phyloP scores from a whole-genome alignment of 1,140 invertebrate genomes.

The Scaptomyza montana region DNA sequence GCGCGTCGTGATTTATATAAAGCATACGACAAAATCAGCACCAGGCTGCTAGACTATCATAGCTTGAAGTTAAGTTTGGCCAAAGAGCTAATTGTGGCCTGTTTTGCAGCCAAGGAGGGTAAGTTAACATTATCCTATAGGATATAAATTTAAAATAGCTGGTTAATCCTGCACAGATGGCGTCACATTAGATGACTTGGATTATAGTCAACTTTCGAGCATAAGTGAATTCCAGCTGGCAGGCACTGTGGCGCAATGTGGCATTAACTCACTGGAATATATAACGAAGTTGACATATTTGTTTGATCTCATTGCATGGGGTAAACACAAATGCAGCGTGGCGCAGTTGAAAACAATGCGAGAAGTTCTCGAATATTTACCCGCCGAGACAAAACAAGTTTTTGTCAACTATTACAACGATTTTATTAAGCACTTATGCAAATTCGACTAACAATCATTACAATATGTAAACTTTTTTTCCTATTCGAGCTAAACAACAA shows the following conservation, averaged over 20 bases:
- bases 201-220: slow-evolving; percentile 40
- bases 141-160: not conserved
- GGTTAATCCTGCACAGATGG: slow-evolving; percentile 39
- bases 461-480: slow-evolving; percentile 49
- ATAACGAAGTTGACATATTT: slow-evolving; percentile 50
- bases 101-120: slow-evolving; percentile 53
- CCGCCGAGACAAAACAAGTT: slow-evolving; percentile 44
- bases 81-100: slow-evolving; percentile 32
- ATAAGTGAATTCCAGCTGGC: slow-evolving; percentile 47
- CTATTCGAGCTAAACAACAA: slow-evolving; percentile 61
- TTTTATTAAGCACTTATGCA: slow-evolving; percentile 68
- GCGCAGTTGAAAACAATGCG: slow-evolving; percentile 22
- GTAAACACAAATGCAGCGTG: slow-evolving; percentile 38
- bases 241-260: slow-evolving; percentile 33
- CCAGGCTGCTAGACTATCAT: slow-evolving; percentile 51
- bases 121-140: not conserved
- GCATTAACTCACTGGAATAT: slow-evolving; percentile 50
- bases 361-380: slow-evolving; percentile 39
- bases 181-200: slow-evolving; percentile 15
- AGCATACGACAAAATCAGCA: slow-evolving; percentile 35
- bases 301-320: slow-evolving; percentile 60
- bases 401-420: slow-evolving; percentile 79
- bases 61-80: slow-evolving; percentile 48
- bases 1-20: slow-evolving; percentile 38
- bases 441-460: slow-evolving; percentile 36